phyloP scores from a whole-genome alignment of 2,888 invertebrate species.

The Lamellibrachia columna region DNA sequence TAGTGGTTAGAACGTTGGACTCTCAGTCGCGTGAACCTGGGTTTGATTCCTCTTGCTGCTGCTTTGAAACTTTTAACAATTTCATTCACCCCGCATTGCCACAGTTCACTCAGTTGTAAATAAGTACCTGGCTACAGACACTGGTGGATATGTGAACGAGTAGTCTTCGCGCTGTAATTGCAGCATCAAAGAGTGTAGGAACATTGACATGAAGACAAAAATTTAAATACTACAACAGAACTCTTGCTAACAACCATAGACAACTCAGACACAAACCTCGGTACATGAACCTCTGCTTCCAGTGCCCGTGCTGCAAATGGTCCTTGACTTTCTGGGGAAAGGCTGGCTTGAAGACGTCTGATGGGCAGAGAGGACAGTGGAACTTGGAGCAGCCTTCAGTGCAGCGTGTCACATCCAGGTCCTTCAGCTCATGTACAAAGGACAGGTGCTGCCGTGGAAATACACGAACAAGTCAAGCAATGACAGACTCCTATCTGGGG shows the following conservation, averaged over 20 bases:
- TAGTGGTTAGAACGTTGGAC: too few relatives aligned
- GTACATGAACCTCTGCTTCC: background rate
- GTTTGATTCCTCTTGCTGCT: too few relatives aligned
- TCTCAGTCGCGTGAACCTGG: too few relatives aligned
- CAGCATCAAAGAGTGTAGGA: too few relatives aligned
- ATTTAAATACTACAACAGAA: background rate
- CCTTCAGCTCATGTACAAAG: conserved; percentile 1
- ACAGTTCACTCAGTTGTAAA: too few relatives aligned
- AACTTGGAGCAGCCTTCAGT: background rate
- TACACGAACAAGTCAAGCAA: background rate
- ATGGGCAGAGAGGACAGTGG: background rate
- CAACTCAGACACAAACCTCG: background rate
- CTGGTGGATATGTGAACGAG: too few relatives aligned
- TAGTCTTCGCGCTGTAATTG: too few relatives aligned
- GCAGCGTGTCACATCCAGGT: background rate
- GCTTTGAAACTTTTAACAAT: too few relatives aligned
- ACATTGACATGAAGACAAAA: too few relatives aligned
- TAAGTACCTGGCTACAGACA: too few relatives aligned
- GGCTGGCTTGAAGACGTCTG: background rate
- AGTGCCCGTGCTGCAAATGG: background rate
- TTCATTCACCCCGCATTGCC: too few relatives aligned
- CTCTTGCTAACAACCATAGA: background rate
- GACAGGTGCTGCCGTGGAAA: background rate
- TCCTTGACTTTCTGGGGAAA: background rate
- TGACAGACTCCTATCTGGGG: background rate